Conservation (phyloP, 2,113 vertebrate species). For the Sus scrofa region DNA sequence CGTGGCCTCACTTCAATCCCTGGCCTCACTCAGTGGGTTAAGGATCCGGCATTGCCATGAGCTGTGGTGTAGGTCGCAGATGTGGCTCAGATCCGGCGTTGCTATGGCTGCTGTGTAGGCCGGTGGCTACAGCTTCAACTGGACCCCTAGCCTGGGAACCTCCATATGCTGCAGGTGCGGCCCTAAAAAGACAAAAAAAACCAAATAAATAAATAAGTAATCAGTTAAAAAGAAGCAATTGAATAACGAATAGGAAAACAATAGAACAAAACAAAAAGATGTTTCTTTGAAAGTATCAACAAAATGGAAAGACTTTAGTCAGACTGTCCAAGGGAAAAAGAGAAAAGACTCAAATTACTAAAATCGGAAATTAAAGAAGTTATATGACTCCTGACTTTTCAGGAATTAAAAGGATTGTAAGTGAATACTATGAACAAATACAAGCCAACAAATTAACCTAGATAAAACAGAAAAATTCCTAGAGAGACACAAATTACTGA, state of each 20-base stretch:
- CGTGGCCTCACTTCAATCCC: too few relatives aligned
- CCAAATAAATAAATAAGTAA: too few relatives aligned
- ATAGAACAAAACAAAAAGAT: not conserved
- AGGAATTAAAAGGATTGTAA: slow-evolving; percentile 30
- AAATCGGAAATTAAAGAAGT: slow-evolving; percentile 23
- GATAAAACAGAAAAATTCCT: slow-evolving; percentile 32
- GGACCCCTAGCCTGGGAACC: too few relatives aligned
- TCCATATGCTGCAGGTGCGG: too few relatives aligned
- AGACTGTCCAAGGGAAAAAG: not conserved
- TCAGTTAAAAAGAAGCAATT: not conserved
- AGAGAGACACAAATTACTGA: slow-evolving; percentile 15
- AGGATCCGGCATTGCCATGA: too few relatives aligned
- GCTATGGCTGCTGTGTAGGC: too few relatives aligned
- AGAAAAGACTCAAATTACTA: not conserved
- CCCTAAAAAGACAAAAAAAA: too few relatives aligned
- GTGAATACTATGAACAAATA: slow-evolving; percentile 18
- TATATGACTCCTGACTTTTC: not conserved
- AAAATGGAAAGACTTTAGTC: not conserved
- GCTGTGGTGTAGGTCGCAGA: too few relatives aligned
- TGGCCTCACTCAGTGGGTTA: too few relatives aligned
- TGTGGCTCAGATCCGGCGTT: too few relatives aligned
- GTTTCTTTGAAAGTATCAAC: slow-evolving; percentile 26
- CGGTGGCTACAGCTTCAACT: too few relatives aligned
- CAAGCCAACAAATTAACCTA: not conserved
- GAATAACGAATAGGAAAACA: not conserved